A percentile compares a stretch with the other conserved stretches of the same genome.
Conservation (phyloP, 2,888 invertebrate species). For the Rotaria socialis region DNA sequence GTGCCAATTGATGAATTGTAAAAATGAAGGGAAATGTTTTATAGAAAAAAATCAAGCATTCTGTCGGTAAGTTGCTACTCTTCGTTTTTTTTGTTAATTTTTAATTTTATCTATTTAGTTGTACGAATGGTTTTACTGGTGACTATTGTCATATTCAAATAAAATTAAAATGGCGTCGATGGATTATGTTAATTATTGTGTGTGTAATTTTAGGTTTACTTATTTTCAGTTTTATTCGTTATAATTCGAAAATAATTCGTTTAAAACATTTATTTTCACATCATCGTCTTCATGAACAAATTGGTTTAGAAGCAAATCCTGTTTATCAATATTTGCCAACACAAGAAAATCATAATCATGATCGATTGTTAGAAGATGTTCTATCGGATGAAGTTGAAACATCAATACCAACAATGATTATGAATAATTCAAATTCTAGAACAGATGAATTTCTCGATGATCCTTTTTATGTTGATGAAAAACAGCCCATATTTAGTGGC, state of each 20-base stretch:
- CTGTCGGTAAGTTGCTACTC: background rate
- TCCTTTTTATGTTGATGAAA: conserved; percentile 30
- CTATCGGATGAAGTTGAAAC: background rate
- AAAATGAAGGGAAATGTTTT: background rate
- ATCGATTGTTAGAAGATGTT: background rate
- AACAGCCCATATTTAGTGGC: conserved; percentile 1
- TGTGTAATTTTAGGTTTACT: too few species aligned
- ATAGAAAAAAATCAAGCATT: background rate
- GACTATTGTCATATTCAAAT: background rate
- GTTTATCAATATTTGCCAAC: background rate
- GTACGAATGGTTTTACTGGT: background rate
- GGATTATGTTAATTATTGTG: background rate
- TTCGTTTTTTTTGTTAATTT: background rate
- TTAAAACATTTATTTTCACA: background rate
- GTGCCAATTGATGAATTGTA: background rate
- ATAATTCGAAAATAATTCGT: background rate
- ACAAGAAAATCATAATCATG: background rate
- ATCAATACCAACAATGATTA: background rate
- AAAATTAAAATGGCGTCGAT: background rate
- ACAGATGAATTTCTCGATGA: background rate
- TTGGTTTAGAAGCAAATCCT: background rate
- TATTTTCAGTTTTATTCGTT: background rate
- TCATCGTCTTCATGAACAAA: conserved; percentile 25
- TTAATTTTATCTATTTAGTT: background rate
- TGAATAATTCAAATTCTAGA: background rate